phyloP scores from a whole-genome alignment of 2,113 vertebrate genomes.

The Phalacrocorax pelagicus region DNA sequence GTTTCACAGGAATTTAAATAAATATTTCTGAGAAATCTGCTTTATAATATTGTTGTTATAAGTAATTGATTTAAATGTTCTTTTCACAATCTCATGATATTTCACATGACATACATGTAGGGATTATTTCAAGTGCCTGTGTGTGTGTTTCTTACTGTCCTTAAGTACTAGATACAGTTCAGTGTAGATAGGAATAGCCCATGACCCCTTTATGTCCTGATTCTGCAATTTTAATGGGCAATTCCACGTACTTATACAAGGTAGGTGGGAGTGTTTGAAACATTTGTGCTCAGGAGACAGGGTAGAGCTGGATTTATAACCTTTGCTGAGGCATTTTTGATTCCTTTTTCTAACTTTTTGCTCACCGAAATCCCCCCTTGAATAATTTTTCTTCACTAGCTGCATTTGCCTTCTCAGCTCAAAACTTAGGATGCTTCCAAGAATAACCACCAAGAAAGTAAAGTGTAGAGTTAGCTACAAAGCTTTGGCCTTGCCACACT shows the following conservation, averaged over 20 bases:
- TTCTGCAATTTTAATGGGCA: background rate
- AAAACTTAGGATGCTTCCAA: background rate
- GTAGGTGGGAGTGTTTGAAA: background rate
- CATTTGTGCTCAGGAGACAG: background rate
- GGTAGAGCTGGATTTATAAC: background rate
- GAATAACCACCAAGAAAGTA: background rate
- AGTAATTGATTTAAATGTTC: conserved; percentile 46
- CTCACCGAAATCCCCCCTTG: background rate
- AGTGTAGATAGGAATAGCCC: background rate
- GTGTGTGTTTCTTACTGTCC: background rate
- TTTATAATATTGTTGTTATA: conserved; percentile 34
- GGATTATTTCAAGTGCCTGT: background rate
- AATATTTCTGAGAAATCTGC: conserved; percentile 22
- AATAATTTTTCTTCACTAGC: background rate
- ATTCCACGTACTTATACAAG: background rate
- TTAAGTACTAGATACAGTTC: background rate
- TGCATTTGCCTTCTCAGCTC: background rate
- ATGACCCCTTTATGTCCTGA: background rate
- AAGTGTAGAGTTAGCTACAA: background rate
- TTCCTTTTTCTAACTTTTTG: background rate
- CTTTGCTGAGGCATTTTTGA: background rate
- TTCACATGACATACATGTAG: background rate
- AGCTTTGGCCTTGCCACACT: background rate
- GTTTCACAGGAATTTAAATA: conserved; percentile 28
- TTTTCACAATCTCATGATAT: conserved; percentile 2